phyloP scores from a whole-genome alignment of 2,113 vertebrate species.

The Greenwoodochromis staneri region DNA sequence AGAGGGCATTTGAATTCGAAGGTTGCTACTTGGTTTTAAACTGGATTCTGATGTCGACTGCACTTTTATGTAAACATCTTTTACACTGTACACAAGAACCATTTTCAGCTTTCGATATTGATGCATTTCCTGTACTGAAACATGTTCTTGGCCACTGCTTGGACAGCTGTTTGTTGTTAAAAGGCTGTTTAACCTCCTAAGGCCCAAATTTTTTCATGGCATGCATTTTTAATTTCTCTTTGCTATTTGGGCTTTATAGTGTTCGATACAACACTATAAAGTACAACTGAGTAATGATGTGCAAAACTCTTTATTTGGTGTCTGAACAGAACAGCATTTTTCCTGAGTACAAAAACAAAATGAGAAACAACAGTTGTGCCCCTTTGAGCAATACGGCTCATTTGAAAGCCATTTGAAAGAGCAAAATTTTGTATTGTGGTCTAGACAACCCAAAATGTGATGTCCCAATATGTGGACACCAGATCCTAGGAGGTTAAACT shows the following conservation, averaged over 20 bases:
- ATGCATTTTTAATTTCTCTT: background rate
- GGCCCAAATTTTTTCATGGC: background rate
- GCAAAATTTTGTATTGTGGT: background rate
- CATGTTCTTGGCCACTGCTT: background rate
- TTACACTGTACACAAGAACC: background rate
- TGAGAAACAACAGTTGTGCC: background rate
- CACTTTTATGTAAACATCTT: background rate
- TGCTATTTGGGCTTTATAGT: background rate
- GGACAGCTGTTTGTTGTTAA: background rate
- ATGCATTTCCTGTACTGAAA: background rate
- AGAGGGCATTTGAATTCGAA: background rate
- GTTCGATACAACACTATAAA: background rate
- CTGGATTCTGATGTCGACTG: background rate
- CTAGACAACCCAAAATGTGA: background rate
- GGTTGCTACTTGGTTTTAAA: background rate
- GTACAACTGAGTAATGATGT: background rate
- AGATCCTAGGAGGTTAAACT: background rate
- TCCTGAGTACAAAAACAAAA: background rate
- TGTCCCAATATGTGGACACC: background rate
- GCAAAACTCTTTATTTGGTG: background rate
- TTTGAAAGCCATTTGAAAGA: background rate
- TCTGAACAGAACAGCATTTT: background rate
- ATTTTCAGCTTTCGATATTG: background rate
- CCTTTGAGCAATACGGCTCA: accelerated
- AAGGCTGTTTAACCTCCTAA: background rate